phyloP scores from a whole-genome alignment of 2,888 invertebrate genomes.

The Cryptosula pallasiana region DNA sequence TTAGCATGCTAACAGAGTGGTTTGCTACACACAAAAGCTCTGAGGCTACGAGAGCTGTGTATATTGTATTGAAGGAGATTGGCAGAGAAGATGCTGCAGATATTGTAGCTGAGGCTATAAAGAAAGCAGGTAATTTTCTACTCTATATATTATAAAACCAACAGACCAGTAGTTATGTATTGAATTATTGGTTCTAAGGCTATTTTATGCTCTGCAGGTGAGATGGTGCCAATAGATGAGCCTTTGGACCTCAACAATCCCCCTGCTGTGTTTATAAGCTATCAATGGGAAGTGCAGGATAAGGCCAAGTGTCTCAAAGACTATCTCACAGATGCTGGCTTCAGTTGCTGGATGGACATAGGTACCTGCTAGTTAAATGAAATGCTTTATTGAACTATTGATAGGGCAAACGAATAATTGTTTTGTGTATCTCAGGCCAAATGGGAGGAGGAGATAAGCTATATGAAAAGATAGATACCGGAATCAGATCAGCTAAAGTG shows the following conservation, averaged over 20 bases:
- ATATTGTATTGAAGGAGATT: conserved; percentile 44
- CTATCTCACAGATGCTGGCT: conserved; percentile 47
- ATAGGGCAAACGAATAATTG: too few relatives aligned
- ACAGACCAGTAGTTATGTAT: too few relatives aligned
- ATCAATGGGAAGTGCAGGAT: conserved; percentile 48
- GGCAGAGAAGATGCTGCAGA: conserved; percentile 40
- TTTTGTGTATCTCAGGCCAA: too few relatives aligned
- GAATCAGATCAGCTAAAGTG: conserved; percentile 43
- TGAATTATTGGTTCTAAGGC: too few relatives aligned
- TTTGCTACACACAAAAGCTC: conserved; percentile 46
- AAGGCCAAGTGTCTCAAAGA: conserved; percentile 43
- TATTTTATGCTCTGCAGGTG: conserved; percentile 14
- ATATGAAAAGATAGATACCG: conserved; percentile 46
- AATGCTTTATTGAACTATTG: too few relatives aligned
- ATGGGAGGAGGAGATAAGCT: conserved; percentile 52
- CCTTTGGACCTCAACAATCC: conserved; percentile 25
- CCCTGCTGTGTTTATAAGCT: conserved; percentile 39
- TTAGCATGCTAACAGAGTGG: conserved; percentile 49
- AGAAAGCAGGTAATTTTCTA: conserved; percentile 30
- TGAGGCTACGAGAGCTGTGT: conserved; percentile 39
- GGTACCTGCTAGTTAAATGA: too few relatives aligned
- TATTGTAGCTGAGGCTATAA: conserved; percentile 46
- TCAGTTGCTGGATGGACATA: conserved; percentile 49
- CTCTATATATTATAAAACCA: too few relatives aligned
- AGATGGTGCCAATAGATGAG: conserved; percentile 10